These are phyloP conservation scores for Mamestra configurata DNA, from an alignment of 1,140 invertebrate species.

Conservation along the genomic window DNA sequence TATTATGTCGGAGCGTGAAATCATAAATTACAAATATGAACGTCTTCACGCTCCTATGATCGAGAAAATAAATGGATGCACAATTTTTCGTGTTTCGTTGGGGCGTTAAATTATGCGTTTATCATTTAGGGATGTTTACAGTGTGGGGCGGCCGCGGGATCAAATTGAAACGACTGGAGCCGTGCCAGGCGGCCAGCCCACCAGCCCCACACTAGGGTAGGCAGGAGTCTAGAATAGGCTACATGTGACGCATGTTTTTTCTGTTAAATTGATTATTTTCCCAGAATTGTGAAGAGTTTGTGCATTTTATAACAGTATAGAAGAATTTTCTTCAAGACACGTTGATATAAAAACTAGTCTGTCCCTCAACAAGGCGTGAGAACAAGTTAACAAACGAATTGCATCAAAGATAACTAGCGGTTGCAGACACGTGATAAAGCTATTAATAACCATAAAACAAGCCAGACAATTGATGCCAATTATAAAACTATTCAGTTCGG, in stretches of 20 bases:
- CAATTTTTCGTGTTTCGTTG: slow-evolving; percentile 79
- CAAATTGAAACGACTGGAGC: slow-evolving; percentile 87
- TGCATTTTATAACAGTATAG: neutral
- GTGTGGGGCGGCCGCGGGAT: slow-evolving; percentile 73
- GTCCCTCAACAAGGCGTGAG: slow-evolving; percentile 10
- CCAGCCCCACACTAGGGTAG: neutral
- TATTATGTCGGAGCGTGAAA: slow-evolving; percentile 54
- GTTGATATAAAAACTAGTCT: neutral
- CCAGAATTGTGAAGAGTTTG: too few species aligned
- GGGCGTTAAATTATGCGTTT: slow-evolving; percentile 84
- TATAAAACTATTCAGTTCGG: slow-evolving; percentile 45
- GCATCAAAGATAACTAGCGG: slow-evolving; percentile 27
- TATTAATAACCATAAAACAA: slow-evolving; percentile 49
- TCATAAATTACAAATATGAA: slow-evolving; percentile 62
- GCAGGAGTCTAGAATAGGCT: neutral
- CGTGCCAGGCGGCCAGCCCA: too few species aligned
- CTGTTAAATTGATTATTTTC: slow-evolving; percentile 6
- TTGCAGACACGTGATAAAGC: slow-evolving; percentile 43
- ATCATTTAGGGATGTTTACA: slow-evolving; percentile 86
- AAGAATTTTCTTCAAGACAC: neutral
- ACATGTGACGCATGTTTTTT: slow-evolving; percentile 7
- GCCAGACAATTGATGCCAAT: slow-evolving; percentile 55
- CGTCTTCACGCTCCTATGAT: slow-evolving; percentile 77
- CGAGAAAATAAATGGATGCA: slow-evolving; percentile 78
- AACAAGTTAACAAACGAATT: slow-evolving; percentile 26